Conservation (phyloP, 2,797 vertebrate genomes). For the Emydoidea blandingii region DNA sequence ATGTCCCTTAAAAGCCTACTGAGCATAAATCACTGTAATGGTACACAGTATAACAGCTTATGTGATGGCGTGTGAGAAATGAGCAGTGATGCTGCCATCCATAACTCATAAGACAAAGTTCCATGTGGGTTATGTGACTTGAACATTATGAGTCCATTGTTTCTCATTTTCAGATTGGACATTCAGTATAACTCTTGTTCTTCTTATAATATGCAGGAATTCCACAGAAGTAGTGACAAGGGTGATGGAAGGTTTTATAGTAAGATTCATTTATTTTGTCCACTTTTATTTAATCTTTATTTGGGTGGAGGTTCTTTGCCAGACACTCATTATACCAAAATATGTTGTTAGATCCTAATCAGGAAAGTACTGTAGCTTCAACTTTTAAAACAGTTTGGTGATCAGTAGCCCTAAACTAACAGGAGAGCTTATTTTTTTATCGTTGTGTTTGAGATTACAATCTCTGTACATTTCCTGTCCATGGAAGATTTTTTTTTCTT, state of each 20-base stretch:
- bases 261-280: background rate
- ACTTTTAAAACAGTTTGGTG: background rate
- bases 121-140: background rate
- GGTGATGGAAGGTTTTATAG: background rate
- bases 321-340: conserved; percentile 28
- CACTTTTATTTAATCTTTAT: conserved; percentile 10
- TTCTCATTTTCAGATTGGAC: conserved; percentile 32
- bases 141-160: conserved; percentile 22
- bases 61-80: conserved; percentile 48
- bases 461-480: background rate
- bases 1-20: conserved; percentile 25
- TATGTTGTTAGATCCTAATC: conserved; percentile 32
- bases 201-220: background rate
- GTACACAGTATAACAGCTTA: conserved; percentile 10
- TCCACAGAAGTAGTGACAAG: background rate
- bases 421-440: background rate
- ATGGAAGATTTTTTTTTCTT: background rate
- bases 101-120: conserved; percentile 31
- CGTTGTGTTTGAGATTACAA: background rate
- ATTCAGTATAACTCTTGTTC: conserved; percentile 42
- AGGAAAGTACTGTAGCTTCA: conserved; percentile 15
- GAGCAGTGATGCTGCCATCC: background rate
- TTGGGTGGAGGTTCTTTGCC: background rate
- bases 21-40: conserved; percentile 61
- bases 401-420: background rate